Evolutionary conservation across 2,797 vertebrate genomes (phyloP), one percentile per base, ranked within the genome.

Genomic region (Eremophila alpestris): DNA sequence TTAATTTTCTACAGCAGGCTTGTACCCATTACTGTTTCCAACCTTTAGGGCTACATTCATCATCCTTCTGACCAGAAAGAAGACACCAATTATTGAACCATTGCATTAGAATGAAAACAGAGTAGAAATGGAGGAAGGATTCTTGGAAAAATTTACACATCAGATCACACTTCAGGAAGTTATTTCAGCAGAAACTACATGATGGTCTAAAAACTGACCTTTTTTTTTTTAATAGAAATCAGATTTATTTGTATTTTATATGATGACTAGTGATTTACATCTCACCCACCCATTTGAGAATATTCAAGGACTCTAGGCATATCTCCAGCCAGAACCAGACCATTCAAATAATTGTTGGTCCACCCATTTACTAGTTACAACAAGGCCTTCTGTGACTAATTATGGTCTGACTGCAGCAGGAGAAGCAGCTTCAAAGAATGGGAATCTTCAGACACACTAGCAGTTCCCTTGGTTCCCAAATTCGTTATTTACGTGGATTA

Each of bases 401-500:
- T 97, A 94, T 32, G 75, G 93, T 87, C 88, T 70, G 41, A 92
- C 88, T 95, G 90, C 81, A 91, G 94, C 89, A 91, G 95, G 89
- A 84, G 81, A 93, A 38, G 83, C 93, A 89, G 90, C 93, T 93
- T 96, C 95, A 97, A 96, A 95, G 94, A 90, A 69, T n/a, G 36
- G 40, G 74, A 94, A 65, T 91, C 76, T 87, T 94, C 82, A 91
- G 73, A 63, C 14, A 1, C 62, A 48, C 86, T 59, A 90, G 74
- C 82, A 90, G 88, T 67, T 87, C 74, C 93, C 81, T 86, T 88
- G 87, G 56, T 89, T 97, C 89, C 76, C 79, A 85, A 89, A 69
- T 78, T 89, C 4, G 16, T 91, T 88, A 91, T 97, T 96, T 95
- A 91, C 97, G 64, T 92, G 92, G 84, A 93, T 94, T 95, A 95